Evolutionary conservation across 2,797 vertebrate species (phyloP).

Genomic region (Falco peregrinus): DNA sequence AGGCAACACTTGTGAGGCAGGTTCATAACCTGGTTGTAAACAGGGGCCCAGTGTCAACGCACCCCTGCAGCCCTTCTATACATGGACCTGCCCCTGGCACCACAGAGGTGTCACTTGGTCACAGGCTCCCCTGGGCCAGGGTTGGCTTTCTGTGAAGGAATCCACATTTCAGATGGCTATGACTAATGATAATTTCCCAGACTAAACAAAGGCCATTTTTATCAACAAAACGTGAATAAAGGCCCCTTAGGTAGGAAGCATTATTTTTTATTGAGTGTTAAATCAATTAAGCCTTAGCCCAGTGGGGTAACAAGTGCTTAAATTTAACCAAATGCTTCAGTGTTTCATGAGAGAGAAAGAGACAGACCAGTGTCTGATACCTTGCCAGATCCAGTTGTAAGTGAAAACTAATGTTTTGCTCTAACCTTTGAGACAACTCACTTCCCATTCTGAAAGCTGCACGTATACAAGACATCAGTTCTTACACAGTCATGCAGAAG

Average conservation of each 20-base stretch:
- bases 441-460: constrained; percentile 30
- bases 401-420: not conserved
- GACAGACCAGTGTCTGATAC: not conserved
- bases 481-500: not conserved
- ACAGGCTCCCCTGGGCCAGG: not conserved
- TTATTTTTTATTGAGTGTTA: constrained; percentile 14
- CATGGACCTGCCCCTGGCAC: fast-evolving
- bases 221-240: constrained; percentile 3
- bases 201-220: not conserved
- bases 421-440: not conserved
- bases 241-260: not conserved
- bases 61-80: not conserved
- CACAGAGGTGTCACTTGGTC: fast-evolving
- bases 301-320: not conserved
- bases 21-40: not conserved
- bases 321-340: not conserved
- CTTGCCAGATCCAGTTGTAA: not conserved
- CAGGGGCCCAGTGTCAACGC: not conserved
- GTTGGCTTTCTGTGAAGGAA: not conserved
- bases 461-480: not conserved
- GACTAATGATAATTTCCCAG: not conserved
- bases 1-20: fast-evolving
- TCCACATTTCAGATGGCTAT: not conserved
- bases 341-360: not conserved
- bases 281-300: not conserved